Evolutionary conservation across 2,888 invertebrate species (phyloP).

Genomic region (Agrotis puta): DNA sequence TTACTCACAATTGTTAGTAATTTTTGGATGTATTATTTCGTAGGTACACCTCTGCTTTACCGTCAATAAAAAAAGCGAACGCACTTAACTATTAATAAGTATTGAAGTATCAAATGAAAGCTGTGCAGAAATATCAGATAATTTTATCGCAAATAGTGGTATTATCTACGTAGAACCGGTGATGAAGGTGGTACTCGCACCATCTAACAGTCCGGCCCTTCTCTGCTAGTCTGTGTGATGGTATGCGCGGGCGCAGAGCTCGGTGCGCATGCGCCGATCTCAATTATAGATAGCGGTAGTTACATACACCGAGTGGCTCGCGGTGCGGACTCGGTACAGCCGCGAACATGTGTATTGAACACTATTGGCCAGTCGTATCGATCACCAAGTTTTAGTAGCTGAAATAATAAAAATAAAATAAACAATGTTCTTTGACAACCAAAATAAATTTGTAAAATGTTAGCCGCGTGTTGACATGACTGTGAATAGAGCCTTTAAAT

Average conservation of each 20-base stretch:
- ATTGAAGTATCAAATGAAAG: no score
- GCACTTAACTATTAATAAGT: no score
- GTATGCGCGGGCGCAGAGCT: conserved; percentile 31
- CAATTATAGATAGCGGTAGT: conserved; percentile 80
- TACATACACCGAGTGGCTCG: conserved; percentile 50
- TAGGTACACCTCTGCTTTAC: no score
- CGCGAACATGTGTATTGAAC: conserved; percentile 27
- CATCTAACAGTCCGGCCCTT: neutral
- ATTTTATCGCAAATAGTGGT: no score
- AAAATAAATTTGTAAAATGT: neutral
- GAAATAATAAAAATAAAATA: neutral
- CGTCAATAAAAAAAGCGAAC: no score
- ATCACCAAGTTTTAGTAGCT: no score
- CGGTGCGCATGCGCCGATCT: conserved; percentile 71
- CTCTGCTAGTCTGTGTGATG: neutral
- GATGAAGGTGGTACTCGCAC: neutral
- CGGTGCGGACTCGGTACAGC: conserved; percentile 52
- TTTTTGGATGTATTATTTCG: no score
- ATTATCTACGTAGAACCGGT: no score
- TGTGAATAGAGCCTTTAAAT: conserved; percentile 19
- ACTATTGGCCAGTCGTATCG: neutral
- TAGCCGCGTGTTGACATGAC: neutral
- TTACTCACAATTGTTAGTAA: no score
- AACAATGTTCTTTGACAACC: no score
- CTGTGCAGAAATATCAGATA: no score